Conservation (phyloP, 92 coral and sea anemone genomes). For the Parazoanthus swiftii region DNA sequence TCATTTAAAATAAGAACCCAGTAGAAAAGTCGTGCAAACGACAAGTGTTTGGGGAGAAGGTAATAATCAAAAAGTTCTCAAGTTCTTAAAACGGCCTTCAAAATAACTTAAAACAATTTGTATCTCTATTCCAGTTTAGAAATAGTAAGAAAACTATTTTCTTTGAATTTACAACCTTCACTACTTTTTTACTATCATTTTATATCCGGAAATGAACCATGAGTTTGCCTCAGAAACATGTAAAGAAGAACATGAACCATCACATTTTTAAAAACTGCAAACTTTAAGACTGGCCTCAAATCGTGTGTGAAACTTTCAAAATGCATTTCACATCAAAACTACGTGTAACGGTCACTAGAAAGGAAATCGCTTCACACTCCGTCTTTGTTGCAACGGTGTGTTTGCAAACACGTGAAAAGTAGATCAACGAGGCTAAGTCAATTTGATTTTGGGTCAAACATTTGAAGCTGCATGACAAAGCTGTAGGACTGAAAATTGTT, state of each 20-base stretch:
- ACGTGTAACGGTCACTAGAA: background rate
- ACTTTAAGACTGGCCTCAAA: too few relatives aligned
- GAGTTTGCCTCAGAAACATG: background rate
- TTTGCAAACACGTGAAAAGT: too few relatives aligned
- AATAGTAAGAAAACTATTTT: background rate
- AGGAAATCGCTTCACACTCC: background rate
- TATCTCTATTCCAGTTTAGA: too few relatives aligned
- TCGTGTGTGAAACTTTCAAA: background rate
- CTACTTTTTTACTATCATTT: background rate
- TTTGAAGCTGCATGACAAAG: background rate
- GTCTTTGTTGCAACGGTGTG: background rate
- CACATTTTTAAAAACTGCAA: too few relatives aligned
- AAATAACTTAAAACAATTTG: too few relatives aligned
- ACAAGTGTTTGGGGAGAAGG: background rate
- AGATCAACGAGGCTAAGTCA: too few relatives aligned
- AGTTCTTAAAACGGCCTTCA: background rate
- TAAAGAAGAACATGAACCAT: background rate
- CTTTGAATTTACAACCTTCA: too few relatives aligned
- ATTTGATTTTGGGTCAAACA: background rate
- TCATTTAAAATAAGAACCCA: background rate
- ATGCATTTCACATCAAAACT: background rate
- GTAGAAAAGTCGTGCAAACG: too few relatives aligned
- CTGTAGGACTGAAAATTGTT: background rate
- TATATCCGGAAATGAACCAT: background rate
- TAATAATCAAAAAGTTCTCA: background rate